Evolutionary conservation across 2,113 vertebrate genomes (phyloP), one percentile per base, ranked within the genome.

Genomic region (Spea multiplicata): DNA sequence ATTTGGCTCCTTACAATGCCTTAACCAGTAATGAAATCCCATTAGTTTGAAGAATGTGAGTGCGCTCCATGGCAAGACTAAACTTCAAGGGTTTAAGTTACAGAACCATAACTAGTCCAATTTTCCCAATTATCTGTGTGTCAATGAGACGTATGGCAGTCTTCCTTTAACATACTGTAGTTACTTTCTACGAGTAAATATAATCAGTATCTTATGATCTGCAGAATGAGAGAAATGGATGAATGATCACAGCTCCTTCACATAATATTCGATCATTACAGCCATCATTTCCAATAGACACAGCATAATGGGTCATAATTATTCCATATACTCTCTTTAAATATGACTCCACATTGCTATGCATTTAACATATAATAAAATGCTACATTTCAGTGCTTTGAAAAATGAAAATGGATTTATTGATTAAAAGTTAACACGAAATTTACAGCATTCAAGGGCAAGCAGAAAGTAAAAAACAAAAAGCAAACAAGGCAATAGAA

Each of bases 361-460:
- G 69, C 59, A 55, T 78, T 71, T 78, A 72, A 65, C 76, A 55
- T 46, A 16, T 72, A 72, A 72, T 78, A 78, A 65, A 72, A 65
- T 16, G 76, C 59, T 17, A 45, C 76, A 78, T 78, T 71, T 78
- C 76, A 64, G 13, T 78, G 69, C 76, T 65, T 50, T 17, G 14
- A 62, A 72, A 78, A 72, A 78, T 78, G 69, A 72, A 78, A 72
- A 72, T 72, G n/a, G 76, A 66, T 65, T 65, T 78, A 72, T 71
- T 78, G 76, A 78, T 78, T 72, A 71, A 78, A 71, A 53, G 76
- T 78, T 62, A 78, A 52, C 61, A 52, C 5, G 64, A 12, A 78
- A 78, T 71, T 62, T 78, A 52, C 52, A 52, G 12, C 59, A 53
- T 65, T 66, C 68, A 78, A 78, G 76, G 61, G 44, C 76, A 71